Conservation (phyloP, 2,797 vertebrate species). For the Myiotriccus ornatus region DNA sequence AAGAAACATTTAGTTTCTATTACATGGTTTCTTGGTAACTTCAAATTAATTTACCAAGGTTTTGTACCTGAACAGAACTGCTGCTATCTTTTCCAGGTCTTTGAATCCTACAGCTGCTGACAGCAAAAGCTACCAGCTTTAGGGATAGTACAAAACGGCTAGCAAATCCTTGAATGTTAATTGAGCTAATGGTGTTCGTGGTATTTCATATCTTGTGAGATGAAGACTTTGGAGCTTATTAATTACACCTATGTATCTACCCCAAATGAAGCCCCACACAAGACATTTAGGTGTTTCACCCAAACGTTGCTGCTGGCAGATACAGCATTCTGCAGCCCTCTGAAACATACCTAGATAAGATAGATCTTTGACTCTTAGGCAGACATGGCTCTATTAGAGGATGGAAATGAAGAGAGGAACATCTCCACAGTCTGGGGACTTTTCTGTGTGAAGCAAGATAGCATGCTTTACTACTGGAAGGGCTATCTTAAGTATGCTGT, state of each 20-base stretch:
- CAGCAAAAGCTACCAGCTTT: neutral
- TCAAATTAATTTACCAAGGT: neutral
- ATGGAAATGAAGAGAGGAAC: neutral
- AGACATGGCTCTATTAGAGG: rapidly evolving
- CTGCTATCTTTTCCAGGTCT: neutral
- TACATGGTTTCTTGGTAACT: neutral
- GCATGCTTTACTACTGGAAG: neutral
- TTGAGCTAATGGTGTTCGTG: neutral
- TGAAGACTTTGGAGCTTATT: neutral
- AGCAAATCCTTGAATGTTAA: neutral
- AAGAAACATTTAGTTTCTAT: neutral
- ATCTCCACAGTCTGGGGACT: neutral
- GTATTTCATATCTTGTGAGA: neutral
- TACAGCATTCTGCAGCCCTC: neutral
- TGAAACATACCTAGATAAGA: neutral
- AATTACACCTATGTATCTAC: neutral
- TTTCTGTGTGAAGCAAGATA: rapidly evolving
- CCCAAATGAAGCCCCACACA: neutral
- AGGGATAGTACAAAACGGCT: neutral
- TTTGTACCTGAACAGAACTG: neutral
- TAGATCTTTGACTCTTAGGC: neutral
- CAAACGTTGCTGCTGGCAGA: neutral
- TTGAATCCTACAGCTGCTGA: neutral
- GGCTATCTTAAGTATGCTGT: neutral
- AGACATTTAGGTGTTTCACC: neutral